phyloP scores from a whole-genome alignment of 2,797 vertebrate genomes.

The Falco biarmicus region DNA sequence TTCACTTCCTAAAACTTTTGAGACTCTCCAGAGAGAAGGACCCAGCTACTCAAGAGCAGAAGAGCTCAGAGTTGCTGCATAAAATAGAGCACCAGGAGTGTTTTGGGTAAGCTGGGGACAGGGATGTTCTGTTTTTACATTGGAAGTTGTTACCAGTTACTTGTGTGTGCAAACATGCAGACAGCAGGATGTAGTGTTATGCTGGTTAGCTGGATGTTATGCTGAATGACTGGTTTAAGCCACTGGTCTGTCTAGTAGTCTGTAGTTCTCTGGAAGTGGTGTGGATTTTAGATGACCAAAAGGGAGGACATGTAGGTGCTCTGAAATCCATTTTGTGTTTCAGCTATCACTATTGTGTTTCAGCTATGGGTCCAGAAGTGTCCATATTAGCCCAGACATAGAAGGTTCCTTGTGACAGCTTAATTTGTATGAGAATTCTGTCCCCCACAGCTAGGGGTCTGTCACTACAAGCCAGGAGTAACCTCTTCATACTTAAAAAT shows the following conservation, averaged over 20 bases:
- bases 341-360: background rate
- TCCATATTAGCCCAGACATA: background rate
- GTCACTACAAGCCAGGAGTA: background rate
- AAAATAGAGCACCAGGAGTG: conserved; percentile 45
- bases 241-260: background rate
- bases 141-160: background rate
- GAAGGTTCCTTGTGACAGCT: background rate
- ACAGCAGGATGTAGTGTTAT: background rate
- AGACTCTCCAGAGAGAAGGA: conserved; percentile 54
- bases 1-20: conserved; percentile 62
- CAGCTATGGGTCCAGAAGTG: background rate
- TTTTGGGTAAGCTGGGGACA: conserved; percentile 48
- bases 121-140: background rate
- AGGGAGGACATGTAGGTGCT: background rate
- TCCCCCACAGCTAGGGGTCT: background rate
- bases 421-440: background rate
- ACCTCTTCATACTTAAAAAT: background rate
- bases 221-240: background rate
- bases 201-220: background rate
- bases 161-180: background rate
- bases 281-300: background rate
- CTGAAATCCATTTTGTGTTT: background rate
- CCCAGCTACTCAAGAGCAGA: conserved; percentile 19
- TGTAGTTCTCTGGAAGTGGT: background rate
- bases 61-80: background rate